Base-by-base conservation (phyloP, 2,797 vertebrate species). In the Acrocephalus scirpaceus region DNA sequence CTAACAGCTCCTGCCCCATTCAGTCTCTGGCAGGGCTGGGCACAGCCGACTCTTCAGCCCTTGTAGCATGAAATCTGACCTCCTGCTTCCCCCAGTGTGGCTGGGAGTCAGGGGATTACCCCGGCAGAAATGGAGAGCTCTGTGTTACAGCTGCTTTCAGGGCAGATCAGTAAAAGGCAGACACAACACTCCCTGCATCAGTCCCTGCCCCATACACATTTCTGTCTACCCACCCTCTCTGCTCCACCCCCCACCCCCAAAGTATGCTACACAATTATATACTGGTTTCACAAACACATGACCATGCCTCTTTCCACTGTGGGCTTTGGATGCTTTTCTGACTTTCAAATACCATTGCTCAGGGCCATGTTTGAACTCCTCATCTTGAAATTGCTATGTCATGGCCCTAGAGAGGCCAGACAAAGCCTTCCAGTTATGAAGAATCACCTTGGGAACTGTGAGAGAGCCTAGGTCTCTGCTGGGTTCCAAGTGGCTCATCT, bases 201-300 rank as follows among this genome's bases (percentile, higher is more conserved):
- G 19, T 40, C 38, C 25, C 40, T 45, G 26, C 16, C 18, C 34
- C 50, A 48, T 3, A 32, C 3, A 10, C 10, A 44, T 44, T 47
- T 47, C 23, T 16, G 9, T 22, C n/a, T 57, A 30, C 5, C 5
- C 11, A 12, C 20, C 47, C 25, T 42, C 60, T 54, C 57, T 75
- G 18, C 3, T 3, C 4, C 25, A 19, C 2, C 7, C n/a, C n/a
- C n/a, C n/a, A n/a, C n/a, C n/a, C n/a, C 22, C 20, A 32, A 3
- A 30, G 7, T 40, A 54, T 5, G 19, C 38, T 40, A 47, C 27
- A 73, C 34, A 81, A 51, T 54, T 38, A 82, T 36, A 27, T 60
- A 82, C 16, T 9, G 2, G 45, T 32, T 83, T 56, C 40, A 51
- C 45, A 71, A 80, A 69, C 42, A 71, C 14, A 54, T 20, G 11